Conservation (phyloP, 2,888 invertebrate species). For the Serripes groenlandicus region DNA sequence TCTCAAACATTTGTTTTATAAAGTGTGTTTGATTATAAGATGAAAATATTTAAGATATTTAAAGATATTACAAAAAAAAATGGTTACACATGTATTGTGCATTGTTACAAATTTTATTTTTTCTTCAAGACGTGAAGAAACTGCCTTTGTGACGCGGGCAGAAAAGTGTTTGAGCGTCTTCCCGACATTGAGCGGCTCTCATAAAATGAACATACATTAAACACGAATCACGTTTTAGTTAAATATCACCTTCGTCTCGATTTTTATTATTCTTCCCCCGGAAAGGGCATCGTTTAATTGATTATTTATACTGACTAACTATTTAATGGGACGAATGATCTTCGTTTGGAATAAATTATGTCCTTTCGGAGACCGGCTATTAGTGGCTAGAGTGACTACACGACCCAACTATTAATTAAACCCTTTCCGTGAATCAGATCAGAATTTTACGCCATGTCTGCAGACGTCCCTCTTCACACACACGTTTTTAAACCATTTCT, state of each 20-base stretch:
- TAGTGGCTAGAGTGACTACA: conserved; percentile 41
- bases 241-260: conserved; percentile 49
- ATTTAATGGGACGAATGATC: conserved; percentile 55
- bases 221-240: conserved; percentile 43
- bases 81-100: too few relatives aligned
- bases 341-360: conserved; percentile 56
- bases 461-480: too few relatives aligned
- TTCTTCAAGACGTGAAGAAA: too few relatives aligned
- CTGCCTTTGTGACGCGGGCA: too few relatives aligned
- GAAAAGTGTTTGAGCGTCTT: conserved; percentile 1
- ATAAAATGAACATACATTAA: conserved; percentile 51
- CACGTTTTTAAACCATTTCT: too few relatives aligned
- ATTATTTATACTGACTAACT: conserved; percentile 66
- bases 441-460: too few relatives aligned
- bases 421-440: too few relatives aligned
- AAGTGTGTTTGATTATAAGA: too few relatives aligned
- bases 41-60: too few relatives aligned
- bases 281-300: conserved; percentile 67
- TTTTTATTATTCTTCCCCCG: conserved; percentile 42
- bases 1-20: too few relatives aligned
- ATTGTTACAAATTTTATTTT: too few relatives aligned
- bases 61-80: too few relatives aligned
- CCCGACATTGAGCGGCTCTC: conserved; percentile 18
- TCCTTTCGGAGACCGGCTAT: conserved; percentile 43
- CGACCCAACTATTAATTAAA: conserved; percentile 46